Evolutionary conservation across 2,888 invertebrate genomes (phyloP).

Genomic region (Tiliacea aurago): DNA sequence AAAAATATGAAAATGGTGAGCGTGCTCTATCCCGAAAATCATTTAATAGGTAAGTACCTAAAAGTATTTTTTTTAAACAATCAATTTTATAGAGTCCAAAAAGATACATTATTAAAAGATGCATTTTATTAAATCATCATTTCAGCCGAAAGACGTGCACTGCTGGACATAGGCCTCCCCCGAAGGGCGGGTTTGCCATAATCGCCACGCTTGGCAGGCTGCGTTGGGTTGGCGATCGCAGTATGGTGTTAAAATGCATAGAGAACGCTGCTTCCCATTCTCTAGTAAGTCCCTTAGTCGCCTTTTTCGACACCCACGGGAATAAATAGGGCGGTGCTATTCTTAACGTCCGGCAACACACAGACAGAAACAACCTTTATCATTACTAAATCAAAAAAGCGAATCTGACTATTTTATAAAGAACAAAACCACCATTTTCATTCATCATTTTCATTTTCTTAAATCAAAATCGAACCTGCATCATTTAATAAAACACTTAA

Average conservation of each 20-base stretch:
- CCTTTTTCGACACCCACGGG: too few relatives aligned
- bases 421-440: fast-evolving
- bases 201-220: too few relatives aligned
- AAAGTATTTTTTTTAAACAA: neutral
- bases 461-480: neutral
- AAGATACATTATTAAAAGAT: neutral
- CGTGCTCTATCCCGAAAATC: neutral
- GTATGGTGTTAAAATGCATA: too few relatives aligned
- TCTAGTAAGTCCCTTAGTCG: too few relatives aligned
- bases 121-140: neutral
- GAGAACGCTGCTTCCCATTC: too few relatives aligned
- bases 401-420: neutral
- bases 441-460: neutral
- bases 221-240: too few relatives aligned
- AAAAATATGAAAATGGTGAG: neutral
- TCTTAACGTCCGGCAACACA: too few relatives aligned
- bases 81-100: neutral
- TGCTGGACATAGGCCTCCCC: too few relatives aligned
- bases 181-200: too few relatives aligned
- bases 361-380: too few relatives aligned
- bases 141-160: too few relatives aligned
- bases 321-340: too few relatives aligned
- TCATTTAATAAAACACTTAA: constrained; percentile 33
- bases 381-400: neutral
- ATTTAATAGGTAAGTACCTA: neutral